Base-by-base conservation (phyloP, 2,888 invertebrate genomes). In the Drymonia ruficornis region DNA sequence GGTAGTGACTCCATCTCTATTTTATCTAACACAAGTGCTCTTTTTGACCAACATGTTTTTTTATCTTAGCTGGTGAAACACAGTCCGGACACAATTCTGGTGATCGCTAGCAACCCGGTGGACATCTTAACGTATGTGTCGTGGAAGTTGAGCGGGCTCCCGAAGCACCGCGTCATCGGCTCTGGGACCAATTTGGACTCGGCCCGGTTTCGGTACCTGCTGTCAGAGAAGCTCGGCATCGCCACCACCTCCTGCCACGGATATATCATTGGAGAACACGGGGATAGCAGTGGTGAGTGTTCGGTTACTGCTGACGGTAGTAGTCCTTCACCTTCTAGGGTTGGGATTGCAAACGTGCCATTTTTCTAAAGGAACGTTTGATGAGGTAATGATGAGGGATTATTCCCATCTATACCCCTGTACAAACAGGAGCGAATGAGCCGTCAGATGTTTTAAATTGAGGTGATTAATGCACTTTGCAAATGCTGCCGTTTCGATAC, bases 151-250 rank as follows among this genome's bases (percentile, higher is more conserved):
- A 98, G 98, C 64, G 98, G 98, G 8, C 91, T 98, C 67, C 98
- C 98, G 11, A 95, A 96, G 82, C 94, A 97, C 80, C 95, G 96
- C 36, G 97, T 98, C 49, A 96, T 99, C 79, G 98, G 98, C 11
- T 97, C 98, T 46, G 98, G 98, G 7, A 98, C 98, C 42, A 98
- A 98, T 89, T 93, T 99, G 72, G 98, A 98, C 88, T 97, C 98
- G 0, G 97, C 98, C 0, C 93, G 98, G 61, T 98, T 99, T 91
- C 95, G 98, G 36, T 98, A 97, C 88, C 91, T 98, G 55, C 93
- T 98, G 72, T 97, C 97, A 0, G 96, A 98, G 82, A 95, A 94
- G 71, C 91, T 98, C 51, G 94, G 95, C 57, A 95, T 98, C 42
- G 96, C 98, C 0, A 95, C 98, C 6, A 95, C 96, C 13, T 97